phyloP scores from a whole-genome alignment of 2,113 vertebrate genomes.

The Phaetusa simplex region DNA sequence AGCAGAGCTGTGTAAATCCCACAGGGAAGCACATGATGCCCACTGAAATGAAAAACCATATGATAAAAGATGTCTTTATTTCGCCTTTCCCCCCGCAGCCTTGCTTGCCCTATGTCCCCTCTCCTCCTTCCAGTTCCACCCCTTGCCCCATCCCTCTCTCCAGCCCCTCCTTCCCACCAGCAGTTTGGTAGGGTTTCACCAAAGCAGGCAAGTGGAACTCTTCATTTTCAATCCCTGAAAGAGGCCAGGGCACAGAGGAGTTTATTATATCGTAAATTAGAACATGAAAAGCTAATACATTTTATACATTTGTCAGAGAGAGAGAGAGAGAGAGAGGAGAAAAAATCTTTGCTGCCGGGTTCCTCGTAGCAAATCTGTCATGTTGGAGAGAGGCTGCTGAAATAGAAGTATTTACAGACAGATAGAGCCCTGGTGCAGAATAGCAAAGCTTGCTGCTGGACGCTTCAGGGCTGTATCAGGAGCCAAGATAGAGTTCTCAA shows the following conservation, averaged over 20 bases:
- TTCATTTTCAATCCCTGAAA: background rate
- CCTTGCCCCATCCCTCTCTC: background rate
- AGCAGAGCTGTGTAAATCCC: background rate
- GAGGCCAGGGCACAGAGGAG: background rate
- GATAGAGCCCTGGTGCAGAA: slow-evolving; percentile 36
- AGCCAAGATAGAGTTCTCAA: slow-evolving; percentile 2
- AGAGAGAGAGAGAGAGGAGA: background rate
- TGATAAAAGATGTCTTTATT: background rate
- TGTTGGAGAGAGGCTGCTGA: slow-evolving; percentile 12
- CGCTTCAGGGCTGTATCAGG: background rate
- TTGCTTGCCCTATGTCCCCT: background rate
- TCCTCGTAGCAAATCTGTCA: slow-evolving; percentile 53
- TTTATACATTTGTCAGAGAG: slow-evolving; percentile 57
- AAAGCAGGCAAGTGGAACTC: background rate
- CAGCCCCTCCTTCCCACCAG: background rate
- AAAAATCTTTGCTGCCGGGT: slow-evolving; percentile 31
- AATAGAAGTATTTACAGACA: slow-evolving; percentile 53
- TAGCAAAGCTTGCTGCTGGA: slow-evolving; percentile 11
- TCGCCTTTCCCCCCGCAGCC: background rate
- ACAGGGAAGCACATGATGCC: background rate
- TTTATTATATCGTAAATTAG: slow-evolving; percentile 65
- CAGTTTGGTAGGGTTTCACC: background rate
- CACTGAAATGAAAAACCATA: background rate
- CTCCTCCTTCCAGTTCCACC: background rate
- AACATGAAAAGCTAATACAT: slow-evolving; percentile 46